Evolutionary conservation across 2,113 vertebrate genomes (phyloP).

Genomic region (Clarias macrocephalus): DNA sequence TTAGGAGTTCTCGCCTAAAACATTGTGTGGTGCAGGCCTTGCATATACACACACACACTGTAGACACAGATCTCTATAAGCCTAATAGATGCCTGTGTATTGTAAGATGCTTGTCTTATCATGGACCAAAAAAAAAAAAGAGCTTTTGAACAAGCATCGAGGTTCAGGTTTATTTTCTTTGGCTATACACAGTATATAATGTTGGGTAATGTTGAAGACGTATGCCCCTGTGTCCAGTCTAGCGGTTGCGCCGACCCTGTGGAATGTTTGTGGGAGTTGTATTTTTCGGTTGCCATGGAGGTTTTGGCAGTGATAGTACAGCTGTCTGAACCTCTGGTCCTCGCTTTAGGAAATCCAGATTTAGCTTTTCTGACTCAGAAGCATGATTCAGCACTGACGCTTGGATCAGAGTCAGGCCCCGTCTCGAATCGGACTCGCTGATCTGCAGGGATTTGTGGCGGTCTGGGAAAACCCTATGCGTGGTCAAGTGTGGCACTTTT

Average conservation of each 20-base stretch:
- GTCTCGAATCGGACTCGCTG: not conserved
- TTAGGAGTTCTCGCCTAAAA: not conserved
- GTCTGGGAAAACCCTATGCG: not conserved
- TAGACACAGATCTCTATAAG: not conserved
- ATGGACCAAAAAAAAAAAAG: not conserved
- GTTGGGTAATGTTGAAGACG: not conserved
- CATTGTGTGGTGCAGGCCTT: not conserved
- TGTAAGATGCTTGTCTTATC: not conserved
- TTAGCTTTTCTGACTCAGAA: conserved; percentile 2
- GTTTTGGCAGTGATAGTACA: not conserved
- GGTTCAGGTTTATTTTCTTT: not conserved
- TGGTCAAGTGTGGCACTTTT: not conserved
- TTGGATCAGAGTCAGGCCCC: not conserved
- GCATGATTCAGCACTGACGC: not conserved
- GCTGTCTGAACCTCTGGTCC: conserved; percentile 13
- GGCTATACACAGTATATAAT: not conserved
- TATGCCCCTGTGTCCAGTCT: not conserved
- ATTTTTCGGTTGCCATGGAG: conserved; percentile 40
- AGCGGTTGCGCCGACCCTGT: not conserved
- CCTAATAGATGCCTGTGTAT: not conserved
- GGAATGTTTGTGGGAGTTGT: conserved; percentile 6
- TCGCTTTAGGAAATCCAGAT: not conserved
- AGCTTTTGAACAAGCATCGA: not conserved
- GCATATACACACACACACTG: not conserved
- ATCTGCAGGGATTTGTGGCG: not conserved